phyloP scores from a whole-genome alignment of 2,113 vertebrate species.

The Phalacrocorax brasilianus region DNA sequence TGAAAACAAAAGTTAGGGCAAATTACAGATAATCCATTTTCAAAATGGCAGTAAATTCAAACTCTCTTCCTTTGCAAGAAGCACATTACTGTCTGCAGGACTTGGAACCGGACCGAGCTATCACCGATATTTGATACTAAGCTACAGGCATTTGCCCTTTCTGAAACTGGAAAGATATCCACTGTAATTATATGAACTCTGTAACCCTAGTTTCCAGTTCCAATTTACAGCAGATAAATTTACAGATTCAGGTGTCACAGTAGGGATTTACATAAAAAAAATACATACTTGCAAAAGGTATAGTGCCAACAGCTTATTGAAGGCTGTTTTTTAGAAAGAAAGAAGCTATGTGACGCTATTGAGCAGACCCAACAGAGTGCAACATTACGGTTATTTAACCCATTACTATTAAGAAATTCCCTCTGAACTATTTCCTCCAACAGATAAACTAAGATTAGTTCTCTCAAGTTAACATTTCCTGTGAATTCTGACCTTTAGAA shows the following conservation, averaged over 20 bases:
- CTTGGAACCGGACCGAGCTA: background rate
- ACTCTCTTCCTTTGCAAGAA: background rate
- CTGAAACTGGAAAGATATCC: constrained; percentile 54
- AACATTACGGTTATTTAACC: background rate
- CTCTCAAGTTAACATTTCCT: background rate
- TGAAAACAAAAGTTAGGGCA: background rate
- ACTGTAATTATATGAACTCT: constrained; percentile 37
- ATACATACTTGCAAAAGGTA: background rate
- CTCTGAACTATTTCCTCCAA: background rate
- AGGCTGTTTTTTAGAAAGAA: background rate
- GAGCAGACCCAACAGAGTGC: background rate
- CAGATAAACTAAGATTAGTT: background rate
- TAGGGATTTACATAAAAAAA: background rate
- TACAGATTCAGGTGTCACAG: constrained; percentile 21
- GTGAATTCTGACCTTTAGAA: constrained; percentile 16
- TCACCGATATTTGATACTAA: constrained; percentile 43
- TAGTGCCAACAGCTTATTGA: background rate
- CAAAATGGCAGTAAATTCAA: background rate
- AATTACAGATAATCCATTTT: background rate
- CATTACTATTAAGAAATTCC: background rate
- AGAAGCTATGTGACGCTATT: background rate
- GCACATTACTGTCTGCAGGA: background rate
- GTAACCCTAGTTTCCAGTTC: constrained; percentile 46
- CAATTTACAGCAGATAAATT: constrained; percentile 37
- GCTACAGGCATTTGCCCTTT: constrained; percentile 62